phyloP scores from a whole-genome alignment of 2,113 vertebrate genomes.

The Siphamia tubifer region DNA sequence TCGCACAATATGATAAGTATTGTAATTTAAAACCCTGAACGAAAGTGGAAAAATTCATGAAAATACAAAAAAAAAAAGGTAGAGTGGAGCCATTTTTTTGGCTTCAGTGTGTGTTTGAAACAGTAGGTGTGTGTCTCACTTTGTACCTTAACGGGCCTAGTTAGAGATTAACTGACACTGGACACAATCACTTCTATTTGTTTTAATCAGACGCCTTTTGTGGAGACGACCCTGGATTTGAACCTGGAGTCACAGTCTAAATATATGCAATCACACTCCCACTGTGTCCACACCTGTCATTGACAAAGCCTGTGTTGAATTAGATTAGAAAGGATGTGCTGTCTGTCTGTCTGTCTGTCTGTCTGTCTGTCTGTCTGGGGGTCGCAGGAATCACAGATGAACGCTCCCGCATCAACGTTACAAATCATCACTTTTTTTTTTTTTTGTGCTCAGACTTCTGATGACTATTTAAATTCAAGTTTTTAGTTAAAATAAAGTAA shows the following conservation, averaged over 20 bases:
- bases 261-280: slow-evolving; percentile 39
- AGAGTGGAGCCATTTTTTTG: too few relatives aligned
- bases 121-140: slow-evolving; percentile 15
- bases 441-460: slow-evolving; percentile 24
- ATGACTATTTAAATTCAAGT: background rate
- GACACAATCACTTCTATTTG: slow-evolving; percentile 25
- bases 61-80: background rate
- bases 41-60: too few relatives aligned
- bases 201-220: slow-evolving; percentile 15
- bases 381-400: slow-evolving; percentile 8
- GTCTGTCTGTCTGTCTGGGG: slow-evolving; percentile 16
- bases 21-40: too few relatives aligned
- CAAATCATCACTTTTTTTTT: background rate
- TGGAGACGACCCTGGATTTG: background rate
- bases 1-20: too few relatives aligned
- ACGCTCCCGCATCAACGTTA: background rate
- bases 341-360: slow-evolving; percentile 11
- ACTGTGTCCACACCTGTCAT: background rate
- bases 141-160: slow-evolving; percentile 37
- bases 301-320: background rate
- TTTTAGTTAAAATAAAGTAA: too few relatives aligned
- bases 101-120: background rate
- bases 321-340: too few relatives aligned
- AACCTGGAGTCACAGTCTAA: background rate
- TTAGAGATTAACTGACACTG: slow-evolving; percentile 35